phyloP scores from a whole-genome alignment of 2,888 invertebrate genomes.

The Euphydryas editha region DNA sequence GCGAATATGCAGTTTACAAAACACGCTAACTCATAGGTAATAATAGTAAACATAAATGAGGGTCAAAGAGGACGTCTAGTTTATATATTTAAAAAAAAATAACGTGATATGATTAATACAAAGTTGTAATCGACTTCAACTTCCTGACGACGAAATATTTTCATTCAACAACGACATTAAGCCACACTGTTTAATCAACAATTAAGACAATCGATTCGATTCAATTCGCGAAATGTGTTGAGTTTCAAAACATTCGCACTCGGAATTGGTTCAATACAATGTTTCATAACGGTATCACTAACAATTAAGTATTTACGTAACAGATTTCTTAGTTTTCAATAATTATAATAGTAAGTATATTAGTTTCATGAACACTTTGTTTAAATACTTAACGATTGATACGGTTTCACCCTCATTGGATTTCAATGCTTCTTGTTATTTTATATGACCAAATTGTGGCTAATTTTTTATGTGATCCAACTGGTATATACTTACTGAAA shows the following conservation, averaged over 20 bases:
- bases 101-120: background rate
- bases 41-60: too few species aligned
- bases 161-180: background rate
- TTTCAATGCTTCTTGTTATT: too few species aligned
- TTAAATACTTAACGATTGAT: background rate
- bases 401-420: too few species aligned
- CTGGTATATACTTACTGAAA: too few species aligned
- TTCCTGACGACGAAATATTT: background rate
- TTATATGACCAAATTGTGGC: too few species aligned
- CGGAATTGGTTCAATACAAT: slow-evolving; percentile 40
- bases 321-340: background rate
- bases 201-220: slow-evolving; percentile 50
- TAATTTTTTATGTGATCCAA: too few species aligned
- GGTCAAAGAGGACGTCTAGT: too few species aligned
- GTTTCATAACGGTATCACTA: slow-evolving; percentile 42
- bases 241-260: slow-evolving; percentile 54
- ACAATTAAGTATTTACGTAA: slow-evolving; percentile 28
- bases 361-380: too few species aligned
- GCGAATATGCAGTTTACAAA: too few species aligned
- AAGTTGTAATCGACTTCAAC: background rate
- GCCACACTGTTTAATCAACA: slow-evolving; percentile 20
- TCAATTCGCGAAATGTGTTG: slow-evolving; percentile 50
- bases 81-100: background rate
- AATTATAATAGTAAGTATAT: background rate
- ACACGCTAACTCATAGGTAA: too few species aligned